Base-by-base conservation (phyloP, 2,888 invertebrate genomes). In the Habrosyne pyritoides region DNA sequence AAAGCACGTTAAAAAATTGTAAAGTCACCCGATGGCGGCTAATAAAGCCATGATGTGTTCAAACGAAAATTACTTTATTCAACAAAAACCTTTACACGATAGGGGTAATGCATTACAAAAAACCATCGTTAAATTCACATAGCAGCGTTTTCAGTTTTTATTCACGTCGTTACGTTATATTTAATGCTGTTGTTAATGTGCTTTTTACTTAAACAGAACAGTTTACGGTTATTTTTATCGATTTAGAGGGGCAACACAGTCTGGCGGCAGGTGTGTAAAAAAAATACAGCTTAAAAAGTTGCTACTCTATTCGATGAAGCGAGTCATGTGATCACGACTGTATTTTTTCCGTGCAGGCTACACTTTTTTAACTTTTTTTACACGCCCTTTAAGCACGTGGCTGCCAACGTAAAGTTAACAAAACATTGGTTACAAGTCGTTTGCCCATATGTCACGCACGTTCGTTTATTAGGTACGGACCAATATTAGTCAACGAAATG, bases 151-250 rank as follows among this genome's bases (percentile, higher is more conserved):
- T 59, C 64, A 71, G 50, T 50, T 28, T 42, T 50, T 50, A 50
- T 69, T 63, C 70, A 63, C 69, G 73, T 63, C 67, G 63, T 61
- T 60, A 69, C 73, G 76, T 77, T 80, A 78, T 81, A 83, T 75
- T 81, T 81, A 76, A 84, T 79, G 78, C 77, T 76, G 78, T 69
- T 75, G 81, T 83, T 88, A 86, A 86, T 86, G 81, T 42, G 81
- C 71, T 77, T 84, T 81, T 83, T 79, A 85, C 84, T 85, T 84
- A 81, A 82, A 81, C 77, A 73, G 60, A 69, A 66, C 65, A 61
- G 71, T 79, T 79, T 73, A 78, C 66, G 67, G 74, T 63, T 56
- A 63, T 60, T 75, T 81, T 84, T 85, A 83, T 83, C 74, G 81
- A 82, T 81, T 73, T 69, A 64, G 57, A 68, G 69, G 63, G 64